Conservation (phyloP, 2,113 vertebrate genomes). For the Forbesichthys agassizii region DNA sequence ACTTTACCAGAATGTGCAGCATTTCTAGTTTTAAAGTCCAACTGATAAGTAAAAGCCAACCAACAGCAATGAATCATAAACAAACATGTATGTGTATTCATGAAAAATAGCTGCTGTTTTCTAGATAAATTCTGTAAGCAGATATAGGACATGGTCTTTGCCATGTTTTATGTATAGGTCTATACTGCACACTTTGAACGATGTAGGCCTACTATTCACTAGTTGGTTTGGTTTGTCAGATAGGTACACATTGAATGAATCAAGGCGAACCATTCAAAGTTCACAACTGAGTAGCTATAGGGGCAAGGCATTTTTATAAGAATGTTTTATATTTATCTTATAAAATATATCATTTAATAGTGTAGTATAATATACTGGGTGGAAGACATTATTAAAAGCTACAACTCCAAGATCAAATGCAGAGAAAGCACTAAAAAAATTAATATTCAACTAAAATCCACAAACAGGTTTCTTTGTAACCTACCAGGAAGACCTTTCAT, state of each 20-base stretch:
- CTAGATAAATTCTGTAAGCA: not conserved
- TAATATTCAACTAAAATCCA: not conserved
- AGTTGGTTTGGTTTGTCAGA: too few relatives aligned
- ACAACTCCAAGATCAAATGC: too few relatives aligned
- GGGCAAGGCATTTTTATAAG: too few relatives aligned
- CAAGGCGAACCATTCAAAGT: constrained; percentile 11
- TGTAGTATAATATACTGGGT: too few relatives aligned
- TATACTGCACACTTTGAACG: too few relatives aligned
- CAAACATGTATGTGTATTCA: constrained; percentile 33
- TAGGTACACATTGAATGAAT: constrained; percentile 35
- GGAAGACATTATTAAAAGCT: constrained; percentile 23
- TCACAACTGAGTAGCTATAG: constrained; percentile 1
- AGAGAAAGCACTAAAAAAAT: not conserved
- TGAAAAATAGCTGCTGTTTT: constrained; percentile 10
- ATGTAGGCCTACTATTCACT: too few relatives aligned
- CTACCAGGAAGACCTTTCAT: not conserved
- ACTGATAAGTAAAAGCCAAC: constrained; percentile 59
- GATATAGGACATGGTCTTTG: too few relatives aligned
- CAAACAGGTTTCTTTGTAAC: constrained; percentile 4
- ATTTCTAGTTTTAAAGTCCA: constrained; percentile 62
- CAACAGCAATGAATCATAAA: constrained; percentile 44
- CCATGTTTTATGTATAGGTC: too few relatives aligned
- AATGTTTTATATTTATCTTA: too few relatives aligned
- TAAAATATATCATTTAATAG: too few relatives aligned
- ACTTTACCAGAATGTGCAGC: constrained; percentile 50